These are phyloP conservation scores for Theristicus caerulescens DNA, from an alignment of 2,113 vertebrate species.

Conservation along the genomic window DNA sequence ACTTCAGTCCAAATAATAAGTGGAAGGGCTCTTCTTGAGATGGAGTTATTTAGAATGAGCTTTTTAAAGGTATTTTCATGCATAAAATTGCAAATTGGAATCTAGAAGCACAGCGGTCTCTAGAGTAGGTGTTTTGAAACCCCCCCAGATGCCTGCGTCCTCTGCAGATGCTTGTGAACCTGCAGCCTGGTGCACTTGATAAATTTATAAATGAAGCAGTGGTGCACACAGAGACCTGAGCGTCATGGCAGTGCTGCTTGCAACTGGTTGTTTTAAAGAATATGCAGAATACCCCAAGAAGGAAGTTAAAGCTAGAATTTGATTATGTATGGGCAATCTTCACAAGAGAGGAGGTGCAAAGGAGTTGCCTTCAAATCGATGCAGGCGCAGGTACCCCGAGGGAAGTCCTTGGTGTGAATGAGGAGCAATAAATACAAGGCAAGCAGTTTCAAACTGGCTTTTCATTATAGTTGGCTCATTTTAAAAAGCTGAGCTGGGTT, in stretches of 20 bases:
- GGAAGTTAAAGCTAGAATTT: not conserved
- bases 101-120: not conserved
- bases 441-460: not conserved
- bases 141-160: fast-evolving
- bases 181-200: not conserved
- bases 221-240: not conserved
- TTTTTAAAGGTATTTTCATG: not conserved
- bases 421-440: not conserved
- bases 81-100: not conserved
- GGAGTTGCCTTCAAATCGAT: not conserved
- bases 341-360: not conserved
- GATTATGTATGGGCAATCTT: not conserved
- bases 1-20: not conserved
- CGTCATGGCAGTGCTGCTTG: not conserved
- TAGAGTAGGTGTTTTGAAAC: not conserved
- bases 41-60: not conserved
- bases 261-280: not conserved
- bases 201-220: not conserved
- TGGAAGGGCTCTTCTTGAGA: not conserved
- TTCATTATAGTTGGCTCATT: not conserved
- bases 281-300: not conserved
- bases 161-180: not conserved
- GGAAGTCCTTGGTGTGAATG: fast-evolving
- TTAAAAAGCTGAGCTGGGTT: conserved; percentile 11
- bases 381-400: not conserved